Evolutionary conservation across 2,113 vertebrate genomes (phyloP).

Genomic region (Crotalus viridis): DNA sequence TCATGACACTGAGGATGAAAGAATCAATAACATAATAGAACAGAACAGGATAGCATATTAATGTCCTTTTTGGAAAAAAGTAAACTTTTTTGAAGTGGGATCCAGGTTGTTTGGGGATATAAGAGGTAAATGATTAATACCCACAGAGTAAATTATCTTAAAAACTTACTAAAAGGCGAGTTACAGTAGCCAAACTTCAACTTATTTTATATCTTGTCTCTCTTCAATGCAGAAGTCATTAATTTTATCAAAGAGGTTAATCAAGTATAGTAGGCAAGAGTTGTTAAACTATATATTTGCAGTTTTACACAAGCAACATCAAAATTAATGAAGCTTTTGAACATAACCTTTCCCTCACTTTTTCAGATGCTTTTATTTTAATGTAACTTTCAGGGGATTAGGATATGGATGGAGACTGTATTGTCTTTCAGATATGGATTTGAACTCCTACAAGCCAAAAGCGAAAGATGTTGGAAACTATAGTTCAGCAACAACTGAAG

Average conservation of each 20-base stretch:
- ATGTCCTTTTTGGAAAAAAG: neutral
- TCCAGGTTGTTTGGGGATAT: neutral
- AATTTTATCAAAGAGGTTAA: neutral
- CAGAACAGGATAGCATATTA: neutral
- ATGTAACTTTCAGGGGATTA: neutral
- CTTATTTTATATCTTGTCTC: neutral
- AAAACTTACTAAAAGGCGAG: neutral
- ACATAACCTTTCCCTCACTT: neutral
- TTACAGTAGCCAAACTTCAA: neutral
- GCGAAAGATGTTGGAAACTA: neutral
- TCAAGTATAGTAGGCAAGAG: neutral
- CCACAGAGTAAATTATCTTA: neutral
- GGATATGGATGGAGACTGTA: neutral
- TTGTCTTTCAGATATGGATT: neutral
- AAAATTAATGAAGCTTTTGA: neutral
- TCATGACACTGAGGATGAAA: neutral
- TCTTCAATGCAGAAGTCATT: neutral
- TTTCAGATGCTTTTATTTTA: neutral
- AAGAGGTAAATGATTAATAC: neutral
- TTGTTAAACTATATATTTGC: neutral
- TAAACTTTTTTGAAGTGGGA: neutral
- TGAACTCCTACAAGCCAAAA: neutral
- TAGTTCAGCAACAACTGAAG: neutral
- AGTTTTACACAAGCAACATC: neutral
- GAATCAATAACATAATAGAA: neutral